These are phyloP conservation scores for Stichodactyla helianthus DNA, from an alignment of 64 coral and sea anemone species.

Conservation along the genomic window DNA sequence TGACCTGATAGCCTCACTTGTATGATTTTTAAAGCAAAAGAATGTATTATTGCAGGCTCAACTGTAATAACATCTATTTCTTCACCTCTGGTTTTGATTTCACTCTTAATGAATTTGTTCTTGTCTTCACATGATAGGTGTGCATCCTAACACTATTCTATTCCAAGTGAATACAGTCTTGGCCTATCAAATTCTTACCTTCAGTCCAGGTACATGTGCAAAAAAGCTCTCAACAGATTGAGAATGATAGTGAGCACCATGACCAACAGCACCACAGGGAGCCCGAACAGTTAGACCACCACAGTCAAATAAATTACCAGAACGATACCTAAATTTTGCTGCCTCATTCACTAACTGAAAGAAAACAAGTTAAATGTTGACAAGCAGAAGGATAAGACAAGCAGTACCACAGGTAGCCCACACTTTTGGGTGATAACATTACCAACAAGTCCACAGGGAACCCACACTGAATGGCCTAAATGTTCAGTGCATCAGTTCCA, in stretches of 20 bases:
- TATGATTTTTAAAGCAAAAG: too few relatives aligned
- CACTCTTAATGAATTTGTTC: too few relatives aligned
- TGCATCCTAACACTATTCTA: too few relatives aligned
- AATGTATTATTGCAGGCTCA: too few relatives aligned
- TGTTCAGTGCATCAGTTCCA: too few relatives aligned
- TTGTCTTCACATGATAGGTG: too few relatives aligned
- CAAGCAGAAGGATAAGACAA: neutral
- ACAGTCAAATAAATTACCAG: conserved; percentile 95
- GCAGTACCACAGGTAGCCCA: neutral
- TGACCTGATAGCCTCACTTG: too few relatives aligned
- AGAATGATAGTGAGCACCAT: conserved; percentile 92
- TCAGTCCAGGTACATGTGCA: conserved; percentile 85
- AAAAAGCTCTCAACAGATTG: conserved; percentile 96
- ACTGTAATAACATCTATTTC: too few relatives aligned
- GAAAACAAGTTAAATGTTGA: too few relatives aligned
- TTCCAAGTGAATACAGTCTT: neutral
- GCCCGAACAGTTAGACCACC: conserved; percentile 85
- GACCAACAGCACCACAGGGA: conserved; percentile 89
- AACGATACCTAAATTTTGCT: conserved; percentile 85
- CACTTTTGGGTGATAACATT: neutral
- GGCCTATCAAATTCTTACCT: conserved; percentile 35
- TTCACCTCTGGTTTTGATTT: too few relatives aligned
- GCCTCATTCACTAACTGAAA: conserved; percentile 84
- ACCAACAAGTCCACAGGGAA: neutral
- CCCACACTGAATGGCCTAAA: neutral